Percentiles rank a stretch among this genome's conserved stretches.
phyloP scores from a whole-genome alignment of 2,113 vertebrate genomes.

The Barbus barbus region DNA sequence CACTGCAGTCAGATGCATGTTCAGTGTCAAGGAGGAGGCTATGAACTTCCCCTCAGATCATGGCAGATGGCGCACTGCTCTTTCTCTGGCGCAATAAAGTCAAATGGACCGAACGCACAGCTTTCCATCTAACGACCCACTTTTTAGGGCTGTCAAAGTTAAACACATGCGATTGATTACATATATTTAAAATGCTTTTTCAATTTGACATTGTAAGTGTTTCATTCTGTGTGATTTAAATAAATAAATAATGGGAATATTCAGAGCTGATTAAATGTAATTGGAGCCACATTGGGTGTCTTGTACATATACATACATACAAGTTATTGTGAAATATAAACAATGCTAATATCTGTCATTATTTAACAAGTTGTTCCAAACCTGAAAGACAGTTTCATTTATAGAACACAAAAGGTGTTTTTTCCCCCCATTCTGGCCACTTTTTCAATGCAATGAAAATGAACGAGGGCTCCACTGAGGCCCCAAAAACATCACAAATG shows the following conservation, averaged over 20 bases:
- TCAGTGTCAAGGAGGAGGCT: background rate
- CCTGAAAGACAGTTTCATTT: background rate
- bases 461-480: background rate
- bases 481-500: background rate
- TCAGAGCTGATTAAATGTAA: background rate
- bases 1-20: conserved; percentile 7
- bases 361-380: background rate
- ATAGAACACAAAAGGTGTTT: background rate
- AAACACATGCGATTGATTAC: background rate
- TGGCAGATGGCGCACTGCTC: conserved; percentile 14
- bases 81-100: background rate
- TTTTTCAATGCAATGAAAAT: background rate
- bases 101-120: background rate
- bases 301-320: background rate
- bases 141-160: conserved; percentile 13
- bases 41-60: background rate
- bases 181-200: background rate
- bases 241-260: background rate
- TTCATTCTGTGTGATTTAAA: background rate
- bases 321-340: background rate
- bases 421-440: background rate
- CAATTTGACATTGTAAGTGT: background rate
- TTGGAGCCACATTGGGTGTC: background rate
- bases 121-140: conserved; percentile 21
- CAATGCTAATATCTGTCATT: background rate